phyloP scores from a whole-genome alignment of 1,140 invertebrate species.

The Euglossa dilemma region DNA sequence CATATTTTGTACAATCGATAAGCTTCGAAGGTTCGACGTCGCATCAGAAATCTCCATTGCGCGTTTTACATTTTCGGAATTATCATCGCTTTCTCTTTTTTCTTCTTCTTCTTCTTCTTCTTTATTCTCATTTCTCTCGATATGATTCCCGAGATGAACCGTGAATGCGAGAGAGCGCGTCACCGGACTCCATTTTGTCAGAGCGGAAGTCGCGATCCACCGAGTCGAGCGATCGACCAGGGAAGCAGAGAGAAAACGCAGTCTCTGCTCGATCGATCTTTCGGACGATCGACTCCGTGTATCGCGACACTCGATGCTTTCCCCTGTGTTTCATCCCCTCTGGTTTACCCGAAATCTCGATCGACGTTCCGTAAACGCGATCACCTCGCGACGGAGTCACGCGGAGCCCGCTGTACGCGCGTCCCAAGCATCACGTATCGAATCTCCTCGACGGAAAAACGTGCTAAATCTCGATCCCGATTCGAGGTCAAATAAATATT shows the following conservation, averaged over 20 bases:
- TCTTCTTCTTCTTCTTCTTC: background rate
- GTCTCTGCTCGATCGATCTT: background rate
- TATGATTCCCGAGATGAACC: background rate
- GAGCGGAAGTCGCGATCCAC: slow-evolving; percentile 37
- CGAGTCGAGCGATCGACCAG: slow-evolving; percentile 49
- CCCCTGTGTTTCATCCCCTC: rapidly evolving
- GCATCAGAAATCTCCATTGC: slow-evolving; percentile 43
- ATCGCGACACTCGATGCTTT: slow-evolving; percentile 26
- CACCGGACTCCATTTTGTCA: background rate
- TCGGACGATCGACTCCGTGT: slow-evolving; percentile 41
- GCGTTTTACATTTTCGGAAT: background rate
- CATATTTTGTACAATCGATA: slow-evolving; percentile 77
- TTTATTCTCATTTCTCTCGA: background rate
- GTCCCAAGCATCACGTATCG: background rate
- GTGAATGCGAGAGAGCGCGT: background rate
- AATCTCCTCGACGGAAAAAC: background rate
- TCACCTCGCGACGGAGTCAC: background rate
- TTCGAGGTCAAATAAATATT: slow-evolving; percentile 41
- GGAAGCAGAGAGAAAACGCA: slow-evolving; percentile 3
- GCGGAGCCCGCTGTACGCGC: background rate
- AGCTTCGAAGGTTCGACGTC: slow-evolving; percentile 71
- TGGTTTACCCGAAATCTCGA: background rate
- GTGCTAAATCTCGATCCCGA: background rate
- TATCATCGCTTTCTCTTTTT: slow-evolving; percentile 1
- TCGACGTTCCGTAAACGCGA: background rate